Conservation (phyloP, 2,797 vertebrate species). For the Lepus townsendii region DNA sequence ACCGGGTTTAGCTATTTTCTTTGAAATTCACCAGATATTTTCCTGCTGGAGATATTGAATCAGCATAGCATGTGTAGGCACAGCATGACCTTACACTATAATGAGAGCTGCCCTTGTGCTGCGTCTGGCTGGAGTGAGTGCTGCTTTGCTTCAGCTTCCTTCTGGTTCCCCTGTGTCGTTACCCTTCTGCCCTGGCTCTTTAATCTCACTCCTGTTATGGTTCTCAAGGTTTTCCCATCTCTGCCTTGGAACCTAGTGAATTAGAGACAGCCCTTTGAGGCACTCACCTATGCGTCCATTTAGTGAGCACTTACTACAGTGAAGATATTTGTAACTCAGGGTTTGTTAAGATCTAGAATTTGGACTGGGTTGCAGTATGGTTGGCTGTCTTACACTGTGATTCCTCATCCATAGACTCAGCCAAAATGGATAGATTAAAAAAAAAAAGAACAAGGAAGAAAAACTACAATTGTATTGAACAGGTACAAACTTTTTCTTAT, state of each 20-base stretch:
- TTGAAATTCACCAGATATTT: constrained; percentile 67
- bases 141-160: constrained; percentile 10
- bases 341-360: not conserved
- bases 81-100: not conserved
- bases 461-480: not conserved
- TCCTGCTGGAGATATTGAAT: constrained; percentile 59
- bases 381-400: not conserved
- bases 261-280: not conserved
- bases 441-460: not conserved
- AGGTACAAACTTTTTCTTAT: not conserved
- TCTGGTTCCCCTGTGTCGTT: not conserved
- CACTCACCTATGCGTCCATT: not conserved
- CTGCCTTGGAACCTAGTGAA: not conserved
- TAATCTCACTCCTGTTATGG: not conserved
- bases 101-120: constrained; percentile 8
- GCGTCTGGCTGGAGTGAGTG: not conserved
- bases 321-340: not conserved
- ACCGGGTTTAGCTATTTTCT: constrained; percentile 46
- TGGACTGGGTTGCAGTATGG: not conserved
- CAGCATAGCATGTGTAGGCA: not conserved
- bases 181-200: not conserved
- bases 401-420: not conserved
- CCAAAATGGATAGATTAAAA: not conserved
- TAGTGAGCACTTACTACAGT: not conserved
- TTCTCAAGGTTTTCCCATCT: not conserved